These are phyloP conservation scores for Allophyes oxyacanthae DNA, from an alignment of 2,888 invertebrate species.

Conservation along the genomic window DNA sequence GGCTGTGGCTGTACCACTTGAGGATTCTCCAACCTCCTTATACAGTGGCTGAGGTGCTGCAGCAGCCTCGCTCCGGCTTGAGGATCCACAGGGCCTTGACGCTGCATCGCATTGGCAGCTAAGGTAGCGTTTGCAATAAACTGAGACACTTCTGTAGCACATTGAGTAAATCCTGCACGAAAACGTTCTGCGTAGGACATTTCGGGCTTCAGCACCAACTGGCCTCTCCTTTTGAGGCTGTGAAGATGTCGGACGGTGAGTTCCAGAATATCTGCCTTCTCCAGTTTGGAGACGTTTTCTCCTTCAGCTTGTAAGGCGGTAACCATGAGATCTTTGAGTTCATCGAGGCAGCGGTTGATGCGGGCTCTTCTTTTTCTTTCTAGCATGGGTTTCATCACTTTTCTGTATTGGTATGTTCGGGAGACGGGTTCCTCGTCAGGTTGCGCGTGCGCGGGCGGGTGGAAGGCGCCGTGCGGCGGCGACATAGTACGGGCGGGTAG, in stretches of 20 bases:
- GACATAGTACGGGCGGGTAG: conserved; percentile 87
- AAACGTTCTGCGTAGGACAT: conserved; percentile 94
- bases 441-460: conserved; percentile 79
- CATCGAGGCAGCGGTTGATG: conserved; percentile 96
- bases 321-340: conserved; percentile 96
- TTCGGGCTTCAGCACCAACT: conserved; percentile 88
- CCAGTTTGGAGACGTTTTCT: conserved; percentile 95
- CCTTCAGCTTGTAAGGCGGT: conserved; percentile 95
- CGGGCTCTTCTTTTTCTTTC: conserved; percentile 96
- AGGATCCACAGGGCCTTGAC: conserved; percentile 93
- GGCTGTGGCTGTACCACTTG: conserved; percentile 88
- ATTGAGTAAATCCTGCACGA: conserved; percentile 96
- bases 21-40: conserved; percentile 93
- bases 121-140: conserved; percentile 90
- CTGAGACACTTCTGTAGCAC: conserved; percentile 96
- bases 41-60: conserved; percentile 93
- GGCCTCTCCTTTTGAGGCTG: conserved; percentile 93
- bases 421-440: conserved; percentile 92
- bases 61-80: conserved; percentile 95
- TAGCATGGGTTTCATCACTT: conserved; percentile 97
- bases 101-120: conserved; percentile 92
- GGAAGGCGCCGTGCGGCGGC: conserved; percentile 87
- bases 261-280: conserved; percentile 96
- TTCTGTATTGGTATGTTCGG: conserved; percentile 97
- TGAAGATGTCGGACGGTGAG: conserved; percentile 95